phyloP scores from a whole-genome alignment of 2,888 invertebrate genomes.

The Diaphora mendica region DNA sequence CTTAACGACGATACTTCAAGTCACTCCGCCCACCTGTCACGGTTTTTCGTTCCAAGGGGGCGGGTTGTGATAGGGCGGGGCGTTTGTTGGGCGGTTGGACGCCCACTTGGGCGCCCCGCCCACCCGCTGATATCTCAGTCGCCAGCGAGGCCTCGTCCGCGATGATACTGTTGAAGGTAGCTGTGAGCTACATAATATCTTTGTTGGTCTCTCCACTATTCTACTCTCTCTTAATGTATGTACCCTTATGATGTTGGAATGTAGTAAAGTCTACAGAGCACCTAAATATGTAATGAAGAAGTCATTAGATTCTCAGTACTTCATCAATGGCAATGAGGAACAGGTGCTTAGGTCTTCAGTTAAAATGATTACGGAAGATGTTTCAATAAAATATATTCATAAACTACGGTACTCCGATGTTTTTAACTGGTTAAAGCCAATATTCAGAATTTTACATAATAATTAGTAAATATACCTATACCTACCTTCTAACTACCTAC shows the following conservation, averaged over 20 bases:
- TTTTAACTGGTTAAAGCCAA: not conserved
- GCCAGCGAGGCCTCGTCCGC: slow-evolving; percentile 70
- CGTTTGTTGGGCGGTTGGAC: slow-evolving; percentile 58
- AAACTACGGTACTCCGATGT: not conserved
- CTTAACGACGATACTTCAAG: slow-evolving; percentile 81
- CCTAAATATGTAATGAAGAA: not conserved
- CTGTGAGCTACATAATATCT: not conserved
- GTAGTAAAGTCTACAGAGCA: not conserved
- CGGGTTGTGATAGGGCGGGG: slow-evolving; percentile 70
- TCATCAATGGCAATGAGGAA: not conserved
- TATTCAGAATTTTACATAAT: not conserved
- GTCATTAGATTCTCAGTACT: not conserved
- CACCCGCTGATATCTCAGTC: slow-evolving; percentile 77
- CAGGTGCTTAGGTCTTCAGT: not conserved
- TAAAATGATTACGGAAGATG: not conserved
- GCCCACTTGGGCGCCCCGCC: slow-evolving; percentile 77
- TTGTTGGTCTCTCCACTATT: not conserved
- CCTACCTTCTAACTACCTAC: too few relatives aligned
- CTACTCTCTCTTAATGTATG: not conserved
- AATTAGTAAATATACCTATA: not conserved
- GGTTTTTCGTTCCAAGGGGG: slow-evolving; percentile 70
- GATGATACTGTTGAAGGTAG: slow-evolving; percentile 64
- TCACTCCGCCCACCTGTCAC: slow-evolving; percentile 79
- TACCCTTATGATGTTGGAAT: not conserved
- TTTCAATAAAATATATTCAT: not conserved